These are phyloP conservation scores for Enteromius thamalakanensis DNA, from an alignment of 2,797 vertebrate genomes.

Conservation along the genomic window DNA sequence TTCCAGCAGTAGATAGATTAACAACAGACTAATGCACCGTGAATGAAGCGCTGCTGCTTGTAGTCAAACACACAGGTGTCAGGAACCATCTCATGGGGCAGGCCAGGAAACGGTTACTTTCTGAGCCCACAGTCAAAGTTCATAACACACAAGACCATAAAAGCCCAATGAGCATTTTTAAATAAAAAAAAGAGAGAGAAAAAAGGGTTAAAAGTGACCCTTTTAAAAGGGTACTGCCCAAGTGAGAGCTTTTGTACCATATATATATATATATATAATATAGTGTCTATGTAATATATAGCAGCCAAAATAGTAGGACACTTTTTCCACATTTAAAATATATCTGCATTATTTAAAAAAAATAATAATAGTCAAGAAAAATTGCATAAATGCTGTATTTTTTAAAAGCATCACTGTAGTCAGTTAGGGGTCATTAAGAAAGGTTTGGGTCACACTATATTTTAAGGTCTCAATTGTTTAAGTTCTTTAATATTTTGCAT, in stretches of 20 bases:
- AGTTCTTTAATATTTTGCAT: background rate
- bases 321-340: background rate
- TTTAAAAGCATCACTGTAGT: background rate
- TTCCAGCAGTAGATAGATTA: constrained; percentile 70
- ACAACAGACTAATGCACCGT: constrained; percentile 63
- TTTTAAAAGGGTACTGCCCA: no score
- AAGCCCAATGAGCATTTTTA: background rate
- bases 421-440: no score
- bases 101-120: constrained; percentile 12
- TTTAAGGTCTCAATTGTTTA: no score
- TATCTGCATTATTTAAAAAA: background rate
- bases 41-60: constrained; percentile 47
- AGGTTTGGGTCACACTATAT: background rate
- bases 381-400: background rate
- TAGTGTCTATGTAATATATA: background rate
- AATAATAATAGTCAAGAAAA: background rate
- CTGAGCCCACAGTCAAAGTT: background rate
- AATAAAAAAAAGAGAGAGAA: background rate
- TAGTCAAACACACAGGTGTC: constrained; percentile 32
- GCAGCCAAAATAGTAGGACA: background rate
- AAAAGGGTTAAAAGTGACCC: no score
- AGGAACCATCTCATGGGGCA: constrained; percentile 16
- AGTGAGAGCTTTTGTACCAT: no score
- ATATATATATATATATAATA: no score
- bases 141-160: constrained; percentile 1